These are phyloP conservation scores for Burhinus bistriatus DNA, from an alignment of 2,113 vertebrate species.

Conservation along the genomic window DNA sequence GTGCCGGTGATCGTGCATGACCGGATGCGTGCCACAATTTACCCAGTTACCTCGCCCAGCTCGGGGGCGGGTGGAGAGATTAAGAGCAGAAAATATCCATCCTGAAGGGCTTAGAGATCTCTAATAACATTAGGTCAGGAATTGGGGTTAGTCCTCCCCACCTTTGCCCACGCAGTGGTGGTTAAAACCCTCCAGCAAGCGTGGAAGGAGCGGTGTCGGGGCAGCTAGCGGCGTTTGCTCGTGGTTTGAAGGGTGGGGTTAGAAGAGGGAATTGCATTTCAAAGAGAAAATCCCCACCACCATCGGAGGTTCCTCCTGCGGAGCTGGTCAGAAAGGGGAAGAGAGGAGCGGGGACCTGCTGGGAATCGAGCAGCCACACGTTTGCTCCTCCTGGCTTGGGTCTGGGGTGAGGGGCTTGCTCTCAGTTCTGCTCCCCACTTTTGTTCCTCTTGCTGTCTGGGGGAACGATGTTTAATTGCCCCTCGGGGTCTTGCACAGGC, in stretches of 20 bases:
- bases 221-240: not conserved
- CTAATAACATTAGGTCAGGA: constrained; percentile 28
- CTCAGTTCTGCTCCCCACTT: not conserved
- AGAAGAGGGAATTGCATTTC: not conserved
- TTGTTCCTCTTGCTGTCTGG: not conserved
- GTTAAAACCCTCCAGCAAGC: not conserved
- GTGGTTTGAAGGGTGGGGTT: not conserved
- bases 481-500: not conserved
- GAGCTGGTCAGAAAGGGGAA: not conserved
- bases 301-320: not conserved
- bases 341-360: not conserved
- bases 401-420: not conserved
- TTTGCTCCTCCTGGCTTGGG: not conserved
- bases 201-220: fast-evolving
- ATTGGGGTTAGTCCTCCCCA: constrained; percentile 15
- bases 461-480: not conserved
- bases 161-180: not conserved
- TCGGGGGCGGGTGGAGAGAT: not conserved
- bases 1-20: not conserved
- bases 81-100: constrained; percentile 40
- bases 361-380: fast-evolving
- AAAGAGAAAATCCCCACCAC: not conserved
- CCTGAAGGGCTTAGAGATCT: constrained; percentile 27
- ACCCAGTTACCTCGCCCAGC: not conserved
- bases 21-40: not conserved